Evolutionary conservation across 1,140 invertebrate genomes (phyloP), one percentile per base, ranked within the genome.

Genomic region (Apis dorsata): DNA sequence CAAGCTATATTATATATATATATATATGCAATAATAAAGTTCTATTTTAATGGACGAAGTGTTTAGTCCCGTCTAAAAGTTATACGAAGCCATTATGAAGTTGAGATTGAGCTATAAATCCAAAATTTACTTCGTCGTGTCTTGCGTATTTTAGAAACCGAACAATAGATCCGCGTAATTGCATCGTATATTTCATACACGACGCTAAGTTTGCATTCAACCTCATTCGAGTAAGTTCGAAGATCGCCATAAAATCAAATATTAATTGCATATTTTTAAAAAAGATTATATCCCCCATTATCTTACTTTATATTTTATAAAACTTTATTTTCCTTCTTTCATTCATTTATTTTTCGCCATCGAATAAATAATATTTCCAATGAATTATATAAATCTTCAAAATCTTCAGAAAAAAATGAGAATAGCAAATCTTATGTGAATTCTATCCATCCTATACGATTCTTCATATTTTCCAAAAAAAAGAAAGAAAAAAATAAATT

Each of bases 101-200:
- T 89, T 89, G 76, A 87, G 84, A 91, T 91, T 90, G 53, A 88
- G 86, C 90, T 70, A 91, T 91, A 91, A 91, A 91, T 91, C 89
- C 86, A 12, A 91, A 90, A 91, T 90, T 91, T 90, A 91, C 86
- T 90, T 81, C 65, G 76, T 53, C 78, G 62, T 69, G 74, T 63
- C 85, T 77, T 77, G 77, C 80, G 79, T 82, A 84, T 87, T 86
- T 89, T 76, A 78, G 62, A 83, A 77, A 85, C 77, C 74, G 62
- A 53, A 84, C 71, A 86, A 86, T 60, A 59, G 68, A 82, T 65
- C 62, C 15, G 21, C 17, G 68, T 81, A 84, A 89, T 86, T 89
- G 78, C 84, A 66, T 75, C 87, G 53, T 86, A 89, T 88, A 89
- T 88, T 79, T 88, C 71, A 55, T n/a, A 7, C 28, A 13, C 17